Conservation (phyloP, 2,888 invertebrate genomes). For the Ichneumon xanthorius region DNA sequence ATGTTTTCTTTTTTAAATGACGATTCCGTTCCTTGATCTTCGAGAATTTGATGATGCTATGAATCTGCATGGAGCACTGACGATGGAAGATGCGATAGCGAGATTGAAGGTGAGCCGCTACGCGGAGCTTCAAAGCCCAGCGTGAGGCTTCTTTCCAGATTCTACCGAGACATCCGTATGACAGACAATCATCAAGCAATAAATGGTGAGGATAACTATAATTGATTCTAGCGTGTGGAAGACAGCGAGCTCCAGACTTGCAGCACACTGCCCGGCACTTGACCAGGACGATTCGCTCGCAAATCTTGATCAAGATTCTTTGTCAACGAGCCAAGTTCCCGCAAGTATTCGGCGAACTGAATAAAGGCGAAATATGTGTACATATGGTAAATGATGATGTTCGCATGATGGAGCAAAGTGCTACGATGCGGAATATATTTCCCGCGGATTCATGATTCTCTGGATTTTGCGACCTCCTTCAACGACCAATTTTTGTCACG, state of each 20-base stretch:
- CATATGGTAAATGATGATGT: slow-evolving; percentile 6
- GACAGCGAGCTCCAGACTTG: slow-evolving; percentile 11
- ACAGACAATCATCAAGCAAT: slow-evolving; percentile 7
- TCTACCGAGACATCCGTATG: not conserved
- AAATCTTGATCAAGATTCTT: slow-evolving; percentile 53
- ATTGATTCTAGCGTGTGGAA: slow-evolving; percentile 10
- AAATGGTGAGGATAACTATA: slow-evolving; percentile 44
- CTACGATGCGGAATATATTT: slow-evolving; percentile 24
- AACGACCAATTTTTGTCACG: not conserved
- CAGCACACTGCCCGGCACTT: slow-evolving; percentile 20
- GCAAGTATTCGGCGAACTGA: slow-evolving; percentile 7
- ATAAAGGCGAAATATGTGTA: slow-evolving; percentile 27
- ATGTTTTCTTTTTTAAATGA: too few relatives aligned
- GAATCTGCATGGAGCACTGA: not conserved
- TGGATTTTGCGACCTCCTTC: not conserved
- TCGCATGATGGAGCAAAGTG: slow-evolving; percentile 36
- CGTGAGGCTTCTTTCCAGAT: not conserved
- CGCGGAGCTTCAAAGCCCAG: not conserved
- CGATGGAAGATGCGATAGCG: not conserved
- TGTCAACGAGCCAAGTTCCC: slow-evolving; percentile 51
- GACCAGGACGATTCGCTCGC: slow-evolving; percentile 29
- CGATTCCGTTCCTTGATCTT: not conserved
- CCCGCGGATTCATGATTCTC: slow-evolving; percentile 28
- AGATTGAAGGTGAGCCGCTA: not conserved
- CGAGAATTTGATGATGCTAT: not conserved